phyloP scores from a whole-genome alignment of 2,888 invertebrate genomes.

The Torymus auratus region DNA sequence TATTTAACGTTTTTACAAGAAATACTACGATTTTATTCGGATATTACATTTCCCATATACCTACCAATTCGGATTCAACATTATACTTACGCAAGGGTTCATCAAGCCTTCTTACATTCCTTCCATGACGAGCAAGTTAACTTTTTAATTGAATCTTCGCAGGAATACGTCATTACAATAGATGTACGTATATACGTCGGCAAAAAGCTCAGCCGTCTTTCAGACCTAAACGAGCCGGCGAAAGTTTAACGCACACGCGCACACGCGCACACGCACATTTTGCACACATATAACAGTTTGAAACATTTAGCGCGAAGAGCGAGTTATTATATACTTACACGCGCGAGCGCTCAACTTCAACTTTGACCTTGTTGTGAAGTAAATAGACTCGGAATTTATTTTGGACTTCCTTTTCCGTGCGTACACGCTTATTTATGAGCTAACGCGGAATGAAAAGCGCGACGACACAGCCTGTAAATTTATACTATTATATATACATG shows the following conservation, averaged over 20 bases:
- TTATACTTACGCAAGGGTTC: no score
- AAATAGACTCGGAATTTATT: conserved; percentile 31
- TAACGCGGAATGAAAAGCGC: neutral
- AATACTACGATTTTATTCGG: no score
- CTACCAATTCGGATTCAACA: no score
- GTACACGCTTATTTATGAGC: conserved; percentile 1
- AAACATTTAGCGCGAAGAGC: conserved; percentile 20
- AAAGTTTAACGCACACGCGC: neutral
- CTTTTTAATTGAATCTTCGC: neutral
- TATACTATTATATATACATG: no score
- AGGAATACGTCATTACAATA: neutral
- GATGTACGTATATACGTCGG: neutral
- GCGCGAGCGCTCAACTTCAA: neutral
- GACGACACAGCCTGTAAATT: neutral
- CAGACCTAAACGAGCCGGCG: conserved; percentile 12
- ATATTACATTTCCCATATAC: no score
- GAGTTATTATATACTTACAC: conserved; percentile 12
- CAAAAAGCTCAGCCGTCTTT: conserved; percentile 10
- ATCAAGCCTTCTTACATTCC: neutral
- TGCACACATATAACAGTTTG: conserved; percentile 3
- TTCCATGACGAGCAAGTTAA: neutral
- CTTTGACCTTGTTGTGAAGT: conserved; percentile 39
- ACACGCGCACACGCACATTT: neutral
- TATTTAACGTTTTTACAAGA: no score
- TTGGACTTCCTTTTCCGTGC: neutral